Conservation (phyloP, 2,797 vertebrate genomes). For the Meda fulgida region DNA sequence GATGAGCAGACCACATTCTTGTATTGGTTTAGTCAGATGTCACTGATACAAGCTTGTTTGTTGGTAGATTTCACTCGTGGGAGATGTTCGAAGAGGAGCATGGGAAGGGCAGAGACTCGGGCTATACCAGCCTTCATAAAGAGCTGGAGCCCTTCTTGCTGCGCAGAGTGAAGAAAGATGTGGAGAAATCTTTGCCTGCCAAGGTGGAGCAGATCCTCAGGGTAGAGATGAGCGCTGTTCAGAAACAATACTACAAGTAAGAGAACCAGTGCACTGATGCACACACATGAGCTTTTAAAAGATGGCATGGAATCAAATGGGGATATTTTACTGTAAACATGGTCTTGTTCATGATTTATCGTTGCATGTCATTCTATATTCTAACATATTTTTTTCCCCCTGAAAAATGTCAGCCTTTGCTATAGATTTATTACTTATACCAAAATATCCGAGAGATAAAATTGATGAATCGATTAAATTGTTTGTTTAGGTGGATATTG, state of each 20-base stretch:
- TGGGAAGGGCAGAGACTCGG: slow-evolving; percentile 94
- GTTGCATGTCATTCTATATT: background rate
- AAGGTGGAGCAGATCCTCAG: slow-evolving; percentile 98
- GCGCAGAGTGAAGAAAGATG: slow-evolving; percentile 97
- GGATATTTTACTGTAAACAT: background rate
- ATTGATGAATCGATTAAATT: background rate
- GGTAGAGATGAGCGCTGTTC: slow-evolving; percentile 98
- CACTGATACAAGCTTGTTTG: background rate
- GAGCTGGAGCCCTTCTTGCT: slow-evolving; percentile 96
- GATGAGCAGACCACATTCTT: background rate
- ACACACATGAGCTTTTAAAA: background rate
- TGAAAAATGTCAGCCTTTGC: background rate
- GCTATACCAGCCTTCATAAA: slow-evolving; percentile 97
- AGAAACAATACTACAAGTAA: slow-evolving; percentile 91
- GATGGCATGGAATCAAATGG: background rate
- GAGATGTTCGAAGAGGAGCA: slow-evolving; percentile 98
- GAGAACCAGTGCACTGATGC: slow-evolving; percentile 19
- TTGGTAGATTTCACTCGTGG: slow-evolving; percentile 94
- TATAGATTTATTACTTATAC: background rate
- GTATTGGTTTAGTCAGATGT: background rate
- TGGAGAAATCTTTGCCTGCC: slow-evolving; percentile 97
- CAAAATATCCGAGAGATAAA: background rate
- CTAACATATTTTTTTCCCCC: background rate
- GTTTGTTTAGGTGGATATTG: slow-evolving; percentile 89
- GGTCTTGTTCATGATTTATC: background rate